phyloP scores from a whole-genome alignment of 1,140 invertebrate genomes.

The Drosophila suzukii region DNA sequence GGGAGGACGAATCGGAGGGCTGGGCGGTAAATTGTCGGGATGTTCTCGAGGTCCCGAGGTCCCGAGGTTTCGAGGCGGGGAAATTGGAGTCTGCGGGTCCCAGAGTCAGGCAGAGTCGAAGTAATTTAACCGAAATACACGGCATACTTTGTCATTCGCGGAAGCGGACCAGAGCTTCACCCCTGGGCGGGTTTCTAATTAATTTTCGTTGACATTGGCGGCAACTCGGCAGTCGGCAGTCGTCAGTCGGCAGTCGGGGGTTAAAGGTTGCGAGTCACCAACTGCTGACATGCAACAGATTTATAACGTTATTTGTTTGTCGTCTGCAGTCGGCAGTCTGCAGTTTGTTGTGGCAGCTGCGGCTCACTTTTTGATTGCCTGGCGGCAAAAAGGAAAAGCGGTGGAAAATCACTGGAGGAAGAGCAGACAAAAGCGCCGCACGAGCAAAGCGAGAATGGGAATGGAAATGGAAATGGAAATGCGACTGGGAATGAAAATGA shows the following conservation, averaged over 20 bases:
- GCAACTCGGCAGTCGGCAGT: background rate
- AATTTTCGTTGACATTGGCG: conserved; percentile 52
- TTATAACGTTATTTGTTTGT: conserved; percentile 62
- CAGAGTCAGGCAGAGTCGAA: background rate
- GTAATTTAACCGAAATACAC: conserved; percentile 44
- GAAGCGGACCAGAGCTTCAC: background rate
- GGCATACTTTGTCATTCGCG: conserved; percentile 18
- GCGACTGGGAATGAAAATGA: conserved; percentile 34
- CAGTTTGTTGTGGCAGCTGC: conserved; percentile 48
- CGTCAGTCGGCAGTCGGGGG: conserved; percentile 1
- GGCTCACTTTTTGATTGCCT: conserved; percentile 52
- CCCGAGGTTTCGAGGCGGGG: background rate
- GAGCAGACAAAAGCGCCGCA: conserved; percentile 45
- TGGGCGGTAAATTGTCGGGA: background rate
- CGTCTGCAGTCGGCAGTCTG: conserved; percentile 38
- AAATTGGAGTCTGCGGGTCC: conserved; percentile 6
- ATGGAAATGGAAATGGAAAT: conserved; percentile 25
- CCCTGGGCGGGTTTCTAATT: conserved; percentile 47
- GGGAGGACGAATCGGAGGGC: conserved; percentile 5
- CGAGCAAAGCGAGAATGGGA: conserved; percentile 26
- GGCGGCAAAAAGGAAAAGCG: conserved; percentile 9
- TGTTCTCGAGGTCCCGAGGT: background rate
- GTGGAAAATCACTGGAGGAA: conserved; percentile 3
- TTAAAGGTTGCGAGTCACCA: conserved; percentile 9
- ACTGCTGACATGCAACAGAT: conserved; percentile 65